A percentile compares a stretch with the other conserved stretches of the same genome.
Evolutionary conservation across 1,140 invertebrate genomes (phyloP).

Genomic region (Dendrolimus kikuchii): DNA sequence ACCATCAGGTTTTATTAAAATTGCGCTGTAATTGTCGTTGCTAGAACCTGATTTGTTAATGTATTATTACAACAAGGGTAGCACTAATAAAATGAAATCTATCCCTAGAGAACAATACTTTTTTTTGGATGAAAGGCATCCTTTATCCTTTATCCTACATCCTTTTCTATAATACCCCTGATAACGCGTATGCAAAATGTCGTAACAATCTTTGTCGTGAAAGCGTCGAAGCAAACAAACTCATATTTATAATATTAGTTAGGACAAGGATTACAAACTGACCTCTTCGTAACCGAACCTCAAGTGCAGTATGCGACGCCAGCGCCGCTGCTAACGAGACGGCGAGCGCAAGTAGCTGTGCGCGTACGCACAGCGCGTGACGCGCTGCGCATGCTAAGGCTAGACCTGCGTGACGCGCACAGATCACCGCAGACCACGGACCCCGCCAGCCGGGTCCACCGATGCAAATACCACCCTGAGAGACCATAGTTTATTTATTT

Average conservation of each 20-base stretch:
- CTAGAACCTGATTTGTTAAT: too few species aligned
- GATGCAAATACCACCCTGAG: constrained; percentile 44
- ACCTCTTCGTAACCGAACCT: constrained; percentile 33
- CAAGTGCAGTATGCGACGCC: constrained; percentile 41
- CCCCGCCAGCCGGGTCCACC: constrained; percentile 59
- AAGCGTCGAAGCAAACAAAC: not conserved
- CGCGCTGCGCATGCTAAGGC: constrained; percentile 48
- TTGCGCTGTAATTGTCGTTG: too few species aligned
- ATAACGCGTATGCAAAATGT: too few species aligned
- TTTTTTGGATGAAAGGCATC: too few species aligned
- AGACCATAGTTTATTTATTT: not conserved
- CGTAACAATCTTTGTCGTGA: too few species aligned
- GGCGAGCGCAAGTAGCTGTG: constrained; percentile 43
- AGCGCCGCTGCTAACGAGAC: constrained; percentile 41
- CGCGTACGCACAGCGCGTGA: constrained; percentile 43
- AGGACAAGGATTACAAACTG: not conserved
- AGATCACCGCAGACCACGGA: constrained; percentile 43
- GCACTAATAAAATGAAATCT: too few species aligned
- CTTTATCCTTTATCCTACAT: too few species aligned
- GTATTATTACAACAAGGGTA: too few species aligned
- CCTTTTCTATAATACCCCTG: too few species aligned
- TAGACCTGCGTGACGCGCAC: constrained; percentile 46
- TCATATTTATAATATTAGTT: constrained; percentile 1
- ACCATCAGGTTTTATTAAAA: too few species aligned
- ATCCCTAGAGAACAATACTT: too few species aligned